These are phyloP conservation scores for Urocolius indicus DNA, from an alignment of 2,113 vertebrate species.

Conservation along the genomic window DNA sequence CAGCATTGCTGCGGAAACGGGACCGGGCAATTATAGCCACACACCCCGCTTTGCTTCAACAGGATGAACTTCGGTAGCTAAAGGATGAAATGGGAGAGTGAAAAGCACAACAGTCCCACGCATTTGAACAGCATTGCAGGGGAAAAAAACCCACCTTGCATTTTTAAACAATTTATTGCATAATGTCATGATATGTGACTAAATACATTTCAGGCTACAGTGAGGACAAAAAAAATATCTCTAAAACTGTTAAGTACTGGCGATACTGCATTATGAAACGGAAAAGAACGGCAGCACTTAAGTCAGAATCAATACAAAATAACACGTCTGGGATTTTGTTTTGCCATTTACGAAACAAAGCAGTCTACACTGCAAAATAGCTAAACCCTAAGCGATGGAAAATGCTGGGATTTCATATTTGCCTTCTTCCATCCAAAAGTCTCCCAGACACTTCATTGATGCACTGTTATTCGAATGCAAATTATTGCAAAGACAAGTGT, in stretches of 20 bases:
- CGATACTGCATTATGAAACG: slow-evolving; percentile 31
- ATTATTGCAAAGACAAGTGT: slow-evolving; percentile 68
- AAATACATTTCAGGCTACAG: slow-evolving; percentile 72
- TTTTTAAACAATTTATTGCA: slow-evolving; percentile 77
- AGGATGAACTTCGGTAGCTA: not conserved
- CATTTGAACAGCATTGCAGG: slow-evolving; percentile 26
- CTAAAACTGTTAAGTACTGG: slow-evolving; percentile 40
- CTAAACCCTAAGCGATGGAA: slow-evolving; percentile 36
- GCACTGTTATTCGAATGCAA: slow-evolving; percentile 40
- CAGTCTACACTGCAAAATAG: slow-evolving; percentile 20
- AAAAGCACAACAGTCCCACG: slow-evolving; percentile 24
- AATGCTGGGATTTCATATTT: slow-evolving; percentile 49
- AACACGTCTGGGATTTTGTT: not conserved
- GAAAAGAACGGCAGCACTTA: slow-evolving; percentile 41
- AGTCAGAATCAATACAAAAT: slow-evolving; percentile 3
- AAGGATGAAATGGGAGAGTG: not conserved
- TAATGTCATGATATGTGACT: slow-evolving; percentile 74
- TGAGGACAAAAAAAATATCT: slow-evolving; percentile 46
- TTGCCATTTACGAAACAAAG: slow-evolving; percentile 13
- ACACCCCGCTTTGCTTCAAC: not conserved
- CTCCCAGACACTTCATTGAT: slow-evolving; percentile 36
- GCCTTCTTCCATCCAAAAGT: slow-evolving; percentile 67
- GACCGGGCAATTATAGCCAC: rapidly evolving
- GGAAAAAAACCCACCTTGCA: slow-evolving; percentile 17
- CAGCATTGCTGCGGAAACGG: not conserved